These are phyloP conservation scores for Solen grandis DNA, from an alignment of 1,140 invertebrate genomes.

Conservation along the genomic window DNA sequence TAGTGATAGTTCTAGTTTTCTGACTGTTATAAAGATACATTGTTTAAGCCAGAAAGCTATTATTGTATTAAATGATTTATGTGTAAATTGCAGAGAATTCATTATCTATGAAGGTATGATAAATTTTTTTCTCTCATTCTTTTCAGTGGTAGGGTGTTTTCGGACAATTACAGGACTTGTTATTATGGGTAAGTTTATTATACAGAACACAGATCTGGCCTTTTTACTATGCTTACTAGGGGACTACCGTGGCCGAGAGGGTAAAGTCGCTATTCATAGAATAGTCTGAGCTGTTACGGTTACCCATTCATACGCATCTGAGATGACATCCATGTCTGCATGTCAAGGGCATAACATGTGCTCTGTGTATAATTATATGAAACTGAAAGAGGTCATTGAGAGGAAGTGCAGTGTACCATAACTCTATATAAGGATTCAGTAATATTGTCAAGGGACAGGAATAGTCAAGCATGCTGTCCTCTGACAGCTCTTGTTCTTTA, in stretches of 20 bases:
- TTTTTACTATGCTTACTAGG: not conserved
- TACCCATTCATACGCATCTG: not conserved
- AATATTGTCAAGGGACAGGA: too few species aligned
- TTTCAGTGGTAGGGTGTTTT: slow-evolving; percentile 33
- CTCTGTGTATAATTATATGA: not conserved
- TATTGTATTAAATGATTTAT: too few species aligned
- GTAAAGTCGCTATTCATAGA: not conserved
- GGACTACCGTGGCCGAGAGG: not conserved
- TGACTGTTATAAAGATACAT: too few species aligned
- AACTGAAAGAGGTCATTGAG: too few species aligned
- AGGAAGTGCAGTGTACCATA: too few species aligned
- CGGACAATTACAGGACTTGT: slow-evolving; percentile 19
- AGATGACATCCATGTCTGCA: not conserved
- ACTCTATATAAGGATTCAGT: too few species aligned
- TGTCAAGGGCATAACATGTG: not conserved
- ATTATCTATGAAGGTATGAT: too few species aligned
- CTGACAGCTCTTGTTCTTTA: too few species aligned
- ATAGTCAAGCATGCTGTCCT: too few species aligned
- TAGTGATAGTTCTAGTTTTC: too few species aligned
- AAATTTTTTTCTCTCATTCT: not conserved
- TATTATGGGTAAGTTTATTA: slow-evolving; percentile 27
- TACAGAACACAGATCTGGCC: not conserved
- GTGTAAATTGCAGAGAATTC: too few species aligned
- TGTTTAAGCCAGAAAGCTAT: too few species aligned
- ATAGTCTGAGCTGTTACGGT: not conserved